These are phyloP conservation scores for Eudorcas thomsonii DNA, from an alignment of 2,113 vertebrate species.

Conservation along the genomic window DNA sequence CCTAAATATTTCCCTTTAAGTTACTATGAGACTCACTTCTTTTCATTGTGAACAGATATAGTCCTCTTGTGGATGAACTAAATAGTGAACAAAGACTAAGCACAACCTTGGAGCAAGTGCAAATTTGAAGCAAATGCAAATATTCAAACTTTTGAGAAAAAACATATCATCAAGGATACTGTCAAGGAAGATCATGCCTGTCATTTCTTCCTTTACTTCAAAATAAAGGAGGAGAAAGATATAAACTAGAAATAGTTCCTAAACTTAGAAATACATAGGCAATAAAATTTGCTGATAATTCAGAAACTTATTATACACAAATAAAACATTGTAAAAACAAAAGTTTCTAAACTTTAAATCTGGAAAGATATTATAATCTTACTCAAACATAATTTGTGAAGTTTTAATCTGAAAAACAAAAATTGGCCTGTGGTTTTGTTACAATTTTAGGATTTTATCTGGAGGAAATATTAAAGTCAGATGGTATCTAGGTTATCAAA, in stretches of 20 bases:
- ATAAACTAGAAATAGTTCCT: not conserved
- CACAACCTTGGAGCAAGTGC: slow-evolving; percentile 11
- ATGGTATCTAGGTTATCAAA: not conserved
- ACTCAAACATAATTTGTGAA: not conserved
- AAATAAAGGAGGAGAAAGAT: slow-evolving; percentile 5
- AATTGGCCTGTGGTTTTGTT: not conserved
- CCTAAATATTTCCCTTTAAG: slow-evolving; percentile 27
- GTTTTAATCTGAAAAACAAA: not conserved
- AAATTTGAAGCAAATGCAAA: not conserved
- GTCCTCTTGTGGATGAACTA: not conserved
- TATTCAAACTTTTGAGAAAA: not conserved
- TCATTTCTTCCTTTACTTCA: not conserved
- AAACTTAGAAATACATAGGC: slow-evolving; percentile 17
- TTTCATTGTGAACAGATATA: slow-evolving; percentile 11
- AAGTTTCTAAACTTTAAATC: not conserved
- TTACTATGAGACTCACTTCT: not conserved
- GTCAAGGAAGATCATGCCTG: not conserved
- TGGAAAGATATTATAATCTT: not conserved
- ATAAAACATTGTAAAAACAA: not conserved
- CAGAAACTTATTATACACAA: slow-evolving; percentile 20
- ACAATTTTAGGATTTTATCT: not conserved
- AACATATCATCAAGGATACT: not conserved
- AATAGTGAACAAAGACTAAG: not conserved
- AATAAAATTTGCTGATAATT: not conserved
- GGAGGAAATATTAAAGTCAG: slow-evolving; percentile 2